Evolutionary conservation across 2,113 vertebrate genomes (phyloP).

Genomic region (Phaetusa simplex): DNA sequence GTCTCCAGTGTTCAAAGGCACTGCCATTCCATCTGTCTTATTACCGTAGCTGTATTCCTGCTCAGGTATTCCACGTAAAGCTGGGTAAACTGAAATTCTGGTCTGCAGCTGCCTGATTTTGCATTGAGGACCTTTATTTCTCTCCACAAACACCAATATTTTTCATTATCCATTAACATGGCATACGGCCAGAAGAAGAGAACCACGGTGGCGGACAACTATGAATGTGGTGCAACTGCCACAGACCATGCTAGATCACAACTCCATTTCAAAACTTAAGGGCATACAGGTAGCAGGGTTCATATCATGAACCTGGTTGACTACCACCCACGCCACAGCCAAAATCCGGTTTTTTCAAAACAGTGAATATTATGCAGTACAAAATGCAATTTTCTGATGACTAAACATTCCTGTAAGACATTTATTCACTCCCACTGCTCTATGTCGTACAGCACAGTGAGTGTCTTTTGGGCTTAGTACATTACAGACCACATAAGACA

Average conservation of each 20-base stretch:
- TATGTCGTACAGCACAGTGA: not conserved
- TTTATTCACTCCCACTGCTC: not conserved
- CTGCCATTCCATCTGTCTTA: slow-evolving; percentile 21
- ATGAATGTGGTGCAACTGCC: not conserved
- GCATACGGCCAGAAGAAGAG: not conserved
- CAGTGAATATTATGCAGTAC: not conserved
- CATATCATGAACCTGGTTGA: not conserved
- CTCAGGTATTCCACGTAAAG: slow-evolving; percentile 69
- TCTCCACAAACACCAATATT: not conserved
- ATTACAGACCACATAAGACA: not conserved
- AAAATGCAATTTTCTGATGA: not conserved
- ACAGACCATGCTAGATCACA: not conserved
- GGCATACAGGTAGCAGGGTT: not conserved
- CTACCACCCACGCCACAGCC: no score
- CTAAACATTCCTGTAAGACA: not conserved
- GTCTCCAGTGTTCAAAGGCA: not conserved
- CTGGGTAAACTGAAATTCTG: slow-evolving; percentile 70
- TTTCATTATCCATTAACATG: slow-evolving; percentile 20
- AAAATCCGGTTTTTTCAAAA: not conserved
- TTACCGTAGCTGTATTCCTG: not conserved
- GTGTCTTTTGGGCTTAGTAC: not conserved
- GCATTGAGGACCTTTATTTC: slow-evolving; percentile 47
- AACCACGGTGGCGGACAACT: not conserved
- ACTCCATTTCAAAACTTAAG: not conserved
- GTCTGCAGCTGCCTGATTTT: slow-evolving; percentile 62